These are phyloP conservation scores for Lasioglossum zephyrum DNA, from an alignment of 2,888 invertebrate species.

Conservation along the genomic window DNA sequence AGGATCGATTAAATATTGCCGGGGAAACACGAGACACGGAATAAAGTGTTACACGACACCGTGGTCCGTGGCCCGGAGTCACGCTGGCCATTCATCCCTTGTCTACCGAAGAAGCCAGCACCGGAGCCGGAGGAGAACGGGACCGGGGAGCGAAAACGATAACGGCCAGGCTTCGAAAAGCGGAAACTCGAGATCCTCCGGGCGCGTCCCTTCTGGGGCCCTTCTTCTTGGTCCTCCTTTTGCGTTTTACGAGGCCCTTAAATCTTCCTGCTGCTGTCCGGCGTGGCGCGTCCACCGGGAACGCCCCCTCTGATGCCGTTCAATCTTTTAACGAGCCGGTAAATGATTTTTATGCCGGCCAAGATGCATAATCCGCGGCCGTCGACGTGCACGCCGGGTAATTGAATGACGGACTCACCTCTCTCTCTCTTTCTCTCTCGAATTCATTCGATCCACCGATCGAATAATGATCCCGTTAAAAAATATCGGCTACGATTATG, in stretches of 20 bases:
- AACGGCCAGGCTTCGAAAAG: slow-evolving; percentile 66
- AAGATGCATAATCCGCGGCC: slow-evolving; percentile 21
- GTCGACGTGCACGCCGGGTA: slow-evolving; percentile 5
- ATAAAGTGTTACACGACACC: slow-evolving; percentile 81
- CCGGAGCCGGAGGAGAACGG: not conserved
- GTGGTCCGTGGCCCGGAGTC: slow-evolving; percentile 55
- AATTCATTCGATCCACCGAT: slow-evolving; percentile 1
- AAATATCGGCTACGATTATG: slow-evolving; percentile 11
- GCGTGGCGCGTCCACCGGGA: slow-evolving; percentile 5
- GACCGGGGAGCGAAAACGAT: slow-evolving; percentile 64
- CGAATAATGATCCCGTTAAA: slow-evolving; percentile 16
- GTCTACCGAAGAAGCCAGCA: slow-evolving; percentile 56
- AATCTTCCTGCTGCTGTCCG: slow-evolving; percentile 19
- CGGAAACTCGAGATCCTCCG: slow-evolving; percentile 78
- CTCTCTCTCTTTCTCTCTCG: not conserved
- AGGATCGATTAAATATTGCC: slow-evolving; percentile 75
- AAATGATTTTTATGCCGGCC: slow-evolving; percentile 33
- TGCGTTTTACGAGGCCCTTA: slow-evolving; percentile 35
- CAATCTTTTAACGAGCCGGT: slow-evolving; percentile 34
- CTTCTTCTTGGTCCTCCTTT: slow-evolving; percentile 4
- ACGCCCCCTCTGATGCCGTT: slow-evolving; percentile 21
- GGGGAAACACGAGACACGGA: slow-evolving; percentile 78
- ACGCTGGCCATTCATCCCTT: slow-evolving; percentile 32
- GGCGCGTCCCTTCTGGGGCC: not conserved
- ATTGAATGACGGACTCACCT: slow-evolving; percentile 24